These are phyloP conservation scores for Ditylenchus weischeri DNA, from an alignment of 2,888 invertebrate species.

Conservation along the genomic window DNA sequence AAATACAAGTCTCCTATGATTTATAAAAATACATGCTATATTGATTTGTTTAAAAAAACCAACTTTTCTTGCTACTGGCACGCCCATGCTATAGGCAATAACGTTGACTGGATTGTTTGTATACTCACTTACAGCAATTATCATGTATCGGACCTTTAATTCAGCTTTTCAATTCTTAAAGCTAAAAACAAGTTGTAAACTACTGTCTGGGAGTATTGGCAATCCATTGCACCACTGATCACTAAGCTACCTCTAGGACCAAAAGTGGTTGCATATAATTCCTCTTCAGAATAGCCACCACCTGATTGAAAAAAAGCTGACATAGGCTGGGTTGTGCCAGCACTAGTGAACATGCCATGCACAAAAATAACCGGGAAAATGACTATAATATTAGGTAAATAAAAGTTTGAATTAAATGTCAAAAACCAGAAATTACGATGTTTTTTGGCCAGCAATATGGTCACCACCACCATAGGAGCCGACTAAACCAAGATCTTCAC, in stretches of 20 bases:
- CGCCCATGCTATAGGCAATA: slow-evolving; percentile 53
- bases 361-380: slow-evolving; percentile 18
- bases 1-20: too few species aligned
- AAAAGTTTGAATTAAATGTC: neutral
- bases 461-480: slow-evolving; percentile 23
- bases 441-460: slow-evolving; percentile 19
- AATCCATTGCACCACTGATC: slow-evolving; percentile 9
- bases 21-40: too few species aligned
- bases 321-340: slow-evolving; percentile 19
- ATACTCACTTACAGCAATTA: slow-evolving; percentile 50
- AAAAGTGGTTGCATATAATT: slow-evolving; percentile 24
- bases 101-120: slow-evolving; percentile 49
- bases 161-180: neutral
- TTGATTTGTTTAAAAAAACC: neutral
- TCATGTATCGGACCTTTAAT: slow-evolving; percentile 44
- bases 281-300: slow-evolving; percentile 19
- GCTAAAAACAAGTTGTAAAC: neutral
- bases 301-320: slow-evolving; percentile 15
- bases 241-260: slow-evolving; percentile 13
- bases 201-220: slow-evolving; percentile 16
- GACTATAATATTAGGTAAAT: neutral
- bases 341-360: slow-evolving; percentile 16
- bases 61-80: slow-evolving; percentile 51
- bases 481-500: slow-evolving; percentile 21
- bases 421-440: neutral